Conservation (phyloP, 2,888 invertebrate genomes). For the Drosophila nigricruria region DNA sequence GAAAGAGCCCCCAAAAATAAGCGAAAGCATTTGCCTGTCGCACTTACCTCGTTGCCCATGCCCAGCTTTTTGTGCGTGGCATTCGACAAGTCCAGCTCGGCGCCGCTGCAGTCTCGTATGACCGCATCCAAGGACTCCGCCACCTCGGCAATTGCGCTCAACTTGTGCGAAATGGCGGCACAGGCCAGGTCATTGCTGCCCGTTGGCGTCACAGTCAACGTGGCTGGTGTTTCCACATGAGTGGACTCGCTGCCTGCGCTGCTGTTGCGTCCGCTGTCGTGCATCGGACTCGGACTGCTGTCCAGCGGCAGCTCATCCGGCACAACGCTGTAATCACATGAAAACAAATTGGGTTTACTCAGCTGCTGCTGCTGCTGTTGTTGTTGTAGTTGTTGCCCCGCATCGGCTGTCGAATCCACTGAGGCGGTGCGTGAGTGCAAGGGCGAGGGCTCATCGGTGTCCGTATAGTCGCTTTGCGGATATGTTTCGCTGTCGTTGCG, state of each 20-base stretch:
- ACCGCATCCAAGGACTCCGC: slow-evolving; percentile 89
- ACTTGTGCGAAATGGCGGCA: slow-evolving; percentile 88
- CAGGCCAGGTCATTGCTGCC: slow-evolving; percentile 88
- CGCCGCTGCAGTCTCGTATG: slow-evolving; percentile 83
- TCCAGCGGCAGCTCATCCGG: slow-evolving; percentile 77
- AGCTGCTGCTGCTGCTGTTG: slow-evolving; percentile 5
- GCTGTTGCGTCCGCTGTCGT: slow-evolving; percentile 68
- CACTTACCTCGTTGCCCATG: slow-evolving; percentile 73
- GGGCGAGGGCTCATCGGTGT: slow-evolving; percentile 53
- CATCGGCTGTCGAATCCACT: slow-evolving; percentile 53
- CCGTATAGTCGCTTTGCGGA: slow-evolving; percentile 74
- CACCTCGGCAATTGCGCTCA: slow-evolving; percentile 88
- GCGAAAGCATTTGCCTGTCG: neutral
- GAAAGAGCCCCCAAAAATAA: neutral
- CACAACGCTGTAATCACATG: slow-evolving; percentile 76
- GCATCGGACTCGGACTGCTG: slow-evolving; percentile 63
- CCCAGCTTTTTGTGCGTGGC: slow-evolving; percentile 76
- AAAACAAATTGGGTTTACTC: slow-evolving; percentile 40
- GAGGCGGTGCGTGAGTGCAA: slow-evolving; percentile 72
- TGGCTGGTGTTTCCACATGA: slow-evolving; percentile 34
- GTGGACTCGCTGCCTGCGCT: slow-evolving; percentile 47
- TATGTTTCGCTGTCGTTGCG: slow-evolving; percentile 72
- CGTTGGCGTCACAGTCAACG: slow-evolving; percentile 81
- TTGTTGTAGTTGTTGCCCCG: neutral
- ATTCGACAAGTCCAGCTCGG: slow-evolving; percentile 39